Conservation (phyloP, 2,113 vertebrate genomes). For the Psilopogon haemacephalus region DNA sequence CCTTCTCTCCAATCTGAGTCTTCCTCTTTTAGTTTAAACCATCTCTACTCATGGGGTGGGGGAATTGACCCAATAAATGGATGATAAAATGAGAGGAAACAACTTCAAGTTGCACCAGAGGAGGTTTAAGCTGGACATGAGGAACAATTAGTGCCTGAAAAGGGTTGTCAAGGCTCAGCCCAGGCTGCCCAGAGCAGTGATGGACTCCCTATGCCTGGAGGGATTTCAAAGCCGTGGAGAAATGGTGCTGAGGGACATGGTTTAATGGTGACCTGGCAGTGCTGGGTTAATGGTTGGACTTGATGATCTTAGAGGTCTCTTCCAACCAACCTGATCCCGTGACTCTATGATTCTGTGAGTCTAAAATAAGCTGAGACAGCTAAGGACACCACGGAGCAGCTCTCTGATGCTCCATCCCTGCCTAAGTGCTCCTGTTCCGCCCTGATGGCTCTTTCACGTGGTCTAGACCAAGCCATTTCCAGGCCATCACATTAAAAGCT, state of each 20-base stretch:
- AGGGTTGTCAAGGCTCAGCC: background rate
- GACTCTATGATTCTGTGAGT: background rate
- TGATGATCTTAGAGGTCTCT: background rate
- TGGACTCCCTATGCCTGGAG: background rate
- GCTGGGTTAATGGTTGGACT: background rate
- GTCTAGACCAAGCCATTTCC: background rate
- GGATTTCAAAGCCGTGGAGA: background rate
- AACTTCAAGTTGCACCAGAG: too few species aligned
- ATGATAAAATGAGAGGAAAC: too few species aligned
- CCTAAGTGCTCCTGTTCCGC: background rate
- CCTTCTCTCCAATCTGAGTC: too few species aligned
- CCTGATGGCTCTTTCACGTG: background rate
- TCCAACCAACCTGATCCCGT: background rate
- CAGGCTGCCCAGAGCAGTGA: background rate
- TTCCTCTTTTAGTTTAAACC: too few species aligned
- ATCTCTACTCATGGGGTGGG: too few species aligned
- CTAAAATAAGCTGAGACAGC: background rate
- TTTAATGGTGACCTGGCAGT: background rate
- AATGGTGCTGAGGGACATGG: background rate
- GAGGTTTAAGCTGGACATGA: too few species aligned
- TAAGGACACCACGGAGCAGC: fast-evolving
- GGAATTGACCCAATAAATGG: too few species aligned
- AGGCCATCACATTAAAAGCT: background rate
- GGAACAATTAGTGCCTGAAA: background rate
- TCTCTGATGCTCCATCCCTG: background rate